These are phyloP conservation scores for Pseudorectes ferrugineus DNA, from an alignment of 2,113 vertebrate species.

Conservation along the genomic window DNA sequence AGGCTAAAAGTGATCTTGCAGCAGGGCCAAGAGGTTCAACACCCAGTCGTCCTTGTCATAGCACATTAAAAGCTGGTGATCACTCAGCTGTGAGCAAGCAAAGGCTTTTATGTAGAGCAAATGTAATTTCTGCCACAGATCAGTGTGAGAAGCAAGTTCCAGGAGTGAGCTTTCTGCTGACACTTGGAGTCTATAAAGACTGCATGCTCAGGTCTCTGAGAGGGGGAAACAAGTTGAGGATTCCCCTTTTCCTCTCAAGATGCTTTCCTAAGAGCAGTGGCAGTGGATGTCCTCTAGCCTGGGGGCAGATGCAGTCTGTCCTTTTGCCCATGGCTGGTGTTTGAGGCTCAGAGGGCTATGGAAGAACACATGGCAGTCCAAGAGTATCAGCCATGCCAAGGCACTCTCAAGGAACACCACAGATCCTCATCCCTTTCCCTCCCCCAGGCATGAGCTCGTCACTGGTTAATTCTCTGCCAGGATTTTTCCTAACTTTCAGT, in stretches of 20 bases:
- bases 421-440: not conserved
- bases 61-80: constrained; percentile 18
- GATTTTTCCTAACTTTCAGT: not conserved
- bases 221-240: not conserved
- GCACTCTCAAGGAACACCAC: fast-evolving
- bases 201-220: not conserved
- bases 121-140: not conserved
- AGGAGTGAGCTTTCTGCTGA: not conserved
- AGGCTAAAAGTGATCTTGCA: constrained; percentile 41
- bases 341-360: not conserved
- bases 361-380: not conserved
- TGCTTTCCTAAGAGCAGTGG: not conserved
- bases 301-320: not conserved
- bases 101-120: constrained; percentile 3
- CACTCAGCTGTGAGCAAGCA: constrained; percentile 22
- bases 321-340: not conserved
- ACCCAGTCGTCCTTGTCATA: constrained; percentile 40
- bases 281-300: not conserved
- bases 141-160: not conserved
- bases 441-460: fast-evolving
- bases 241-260: not conserved
- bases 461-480: not conserved
- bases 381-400: not conserved
- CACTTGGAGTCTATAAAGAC: not conserved
- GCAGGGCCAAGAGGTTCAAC: constrained; percentile 25